phyloP scores from a whole-genome alignment of 1,140 invertebrate genomes.

The Glossosoma conforme region DNA sequence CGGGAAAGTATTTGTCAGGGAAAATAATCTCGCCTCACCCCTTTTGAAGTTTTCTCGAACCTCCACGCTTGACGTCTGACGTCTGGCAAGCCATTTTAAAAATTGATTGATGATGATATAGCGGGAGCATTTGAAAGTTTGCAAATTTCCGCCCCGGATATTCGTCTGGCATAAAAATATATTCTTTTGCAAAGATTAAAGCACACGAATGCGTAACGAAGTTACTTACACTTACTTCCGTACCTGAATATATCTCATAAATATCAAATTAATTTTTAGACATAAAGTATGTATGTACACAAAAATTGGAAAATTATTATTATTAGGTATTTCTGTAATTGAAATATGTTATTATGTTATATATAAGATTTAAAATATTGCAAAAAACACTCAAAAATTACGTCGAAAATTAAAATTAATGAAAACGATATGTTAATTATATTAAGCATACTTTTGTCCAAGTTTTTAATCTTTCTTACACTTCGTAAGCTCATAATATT shows the following conservation, averaged over 20 bases:
- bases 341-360: too few species aligned
- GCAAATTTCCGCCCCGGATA: neutral
- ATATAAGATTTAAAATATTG: too few species aligned
- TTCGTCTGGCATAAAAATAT: neutral
- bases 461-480: too few species aligned
- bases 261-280: too few species aligned
- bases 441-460: too few species aligned
- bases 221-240: neutral
- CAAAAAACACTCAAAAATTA: too few species aligned
- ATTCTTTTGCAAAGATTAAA: neutral
- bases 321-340: too few species aligned
- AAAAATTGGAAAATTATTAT: too few species aligned
- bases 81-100: slow-evolving; percentile 15
- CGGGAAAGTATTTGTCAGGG: slow-evolving; percentile 11
- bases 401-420: too few species aligned
- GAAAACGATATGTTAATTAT: too few species aligned
- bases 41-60: neutral
- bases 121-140: slow-evolving; percentile 10
- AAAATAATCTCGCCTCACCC: slow-evolving; percentile 14
- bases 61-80: slow-evolving; percentile 10
- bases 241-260: neutral
- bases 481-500: too few species aligned
- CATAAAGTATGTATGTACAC: too few species aligned
- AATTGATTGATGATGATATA: slow-evolving; percentile 30
- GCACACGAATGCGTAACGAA: neutral